Evolutionary conservation across 2,888 invertebrate species (phyloP).

Genomic region (Drosophila mulleri): DNA sequence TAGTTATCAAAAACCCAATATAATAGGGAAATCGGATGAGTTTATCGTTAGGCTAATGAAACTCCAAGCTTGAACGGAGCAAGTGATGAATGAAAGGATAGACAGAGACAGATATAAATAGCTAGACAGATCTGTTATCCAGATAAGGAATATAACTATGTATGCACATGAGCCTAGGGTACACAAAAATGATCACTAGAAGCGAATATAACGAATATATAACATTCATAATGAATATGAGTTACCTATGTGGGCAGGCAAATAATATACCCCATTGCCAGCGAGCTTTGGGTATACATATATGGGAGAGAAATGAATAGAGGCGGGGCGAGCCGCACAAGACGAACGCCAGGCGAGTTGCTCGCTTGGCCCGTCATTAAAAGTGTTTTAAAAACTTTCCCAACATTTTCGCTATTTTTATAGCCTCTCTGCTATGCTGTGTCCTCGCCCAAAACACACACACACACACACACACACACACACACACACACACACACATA

Average conservation of each 20-base stretch:
- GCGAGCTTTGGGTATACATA: background rate
- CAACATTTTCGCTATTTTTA: conserved; percentile 30
- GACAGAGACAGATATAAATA: background rate
- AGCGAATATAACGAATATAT: background rate
- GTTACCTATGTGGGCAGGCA: no score
- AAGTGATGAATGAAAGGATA: background rate
- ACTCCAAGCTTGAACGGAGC: background rate
- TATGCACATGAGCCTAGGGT: background rate
- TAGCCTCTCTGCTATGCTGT: background rate
- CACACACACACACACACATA: background rate
- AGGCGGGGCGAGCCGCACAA: background rate
- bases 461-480: no score
- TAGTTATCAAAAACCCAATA: no score
- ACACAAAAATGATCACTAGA: no score
- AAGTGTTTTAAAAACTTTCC: conserved; percentile 55
- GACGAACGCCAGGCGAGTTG: conserved; percentile 34
- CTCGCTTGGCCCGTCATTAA: conserved; percentile 50
- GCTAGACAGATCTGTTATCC: no score
- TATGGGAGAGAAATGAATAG: background rate
- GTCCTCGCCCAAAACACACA: conserved; percentile 3
- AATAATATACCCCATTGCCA: background rate
- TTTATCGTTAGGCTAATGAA: background rate
- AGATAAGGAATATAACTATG: background rate
- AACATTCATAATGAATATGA: no score
- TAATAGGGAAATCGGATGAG: background rate